Conservation (phyloP, 2,113 vertebrate genomes). For the Polypterus senegalus region DNA sequence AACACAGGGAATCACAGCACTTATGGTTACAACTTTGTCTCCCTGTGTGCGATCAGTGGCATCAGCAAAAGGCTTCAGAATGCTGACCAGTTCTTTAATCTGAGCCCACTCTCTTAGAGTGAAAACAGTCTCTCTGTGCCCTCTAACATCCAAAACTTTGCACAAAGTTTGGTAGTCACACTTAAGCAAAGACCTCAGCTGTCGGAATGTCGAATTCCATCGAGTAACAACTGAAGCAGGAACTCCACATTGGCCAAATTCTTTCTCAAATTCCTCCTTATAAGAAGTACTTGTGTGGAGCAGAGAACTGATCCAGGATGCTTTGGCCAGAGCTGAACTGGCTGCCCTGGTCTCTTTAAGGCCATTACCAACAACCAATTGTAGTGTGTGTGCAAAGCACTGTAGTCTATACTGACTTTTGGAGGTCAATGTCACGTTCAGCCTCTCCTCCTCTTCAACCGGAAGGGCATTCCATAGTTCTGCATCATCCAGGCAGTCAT, state of each 20-base stretch:
- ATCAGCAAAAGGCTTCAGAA: slow-evolving; percentile 16
- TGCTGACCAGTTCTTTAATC: slow-evolving; percentile 12
- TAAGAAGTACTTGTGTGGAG: slow-evolving; percentile 15
- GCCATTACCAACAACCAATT: slow-evolving; percentile 12
- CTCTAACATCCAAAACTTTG: neutral
- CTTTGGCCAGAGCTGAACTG: slow-evolving; percentile 4
- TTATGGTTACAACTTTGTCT: slow-evolving; percentile 12
- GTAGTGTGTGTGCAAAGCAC: slow-evolving; percentile 14
- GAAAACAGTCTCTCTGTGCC: slow-evolving; percentile 13
- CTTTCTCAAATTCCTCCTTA: slow-evolving; percentile 5
- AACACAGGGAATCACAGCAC: slow-evolving; percentile 13
- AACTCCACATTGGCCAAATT: slow-evolving; percentile 13
- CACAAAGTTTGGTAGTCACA: slow-evolving; percentile 6
- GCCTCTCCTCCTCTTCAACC: slow-evolving; percentile 7
- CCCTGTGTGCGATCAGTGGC: slow-evolving; percentile 17
- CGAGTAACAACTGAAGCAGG: slow-evolving; percentile 7
- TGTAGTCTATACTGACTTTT: neutral
- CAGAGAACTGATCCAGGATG: slow-evolving; percentile 11
- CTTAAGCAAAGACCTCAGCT: slow-evolving; percentile 3
- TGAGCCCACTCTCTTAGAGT: slow-evolving; percentile 14
- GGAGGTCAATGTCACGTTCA: neutral
- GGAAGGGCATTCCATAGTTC: slow-evolving; percentile 10
- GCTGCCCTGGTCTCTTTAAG: slow-evolving; percentile 9
- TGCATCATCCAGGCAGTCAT: neutral
- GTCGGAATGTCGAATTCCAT: slow-evolving; percentile 13